Evolutionary conservation across 1,140 invertebrate species (phyloP), one percentile per base, ranked within the genome.

Genomic region (Orius insidiosus): DNA sequence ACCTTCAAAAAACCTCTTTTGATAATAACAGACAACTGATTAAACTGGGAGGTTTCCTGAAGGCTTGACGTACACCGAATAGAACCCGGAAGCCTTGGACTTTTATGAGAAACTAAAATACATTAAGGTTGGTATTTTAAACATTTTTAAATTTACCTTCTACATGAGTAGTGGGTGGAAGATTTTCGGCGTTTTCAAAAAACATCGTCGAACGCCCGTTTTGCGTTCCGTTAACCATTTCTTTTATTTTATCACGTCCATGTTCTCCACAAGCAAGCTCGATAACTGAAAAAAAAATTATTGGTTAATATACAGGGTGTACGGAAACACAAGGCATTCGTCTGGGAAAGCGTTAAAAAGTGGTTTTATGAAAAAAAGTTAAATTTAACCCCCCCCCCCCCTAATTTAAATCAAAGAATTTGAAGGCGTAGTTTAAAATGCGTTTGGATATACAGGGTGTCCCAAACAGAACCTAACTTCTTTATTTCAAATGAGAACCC

Each of bases 261-360:
- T 89, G 84, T 60, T 94, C 88, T 0, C 80, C 86, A 50, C 82
- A 84, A 0, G 88, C 83, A 52, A 93, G 65, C 66, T 93, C 87
- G 56, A 92, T 90, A 9, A 83, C 80, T 83, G 56, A 13, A 60
- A 59, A 44, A 45, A n/a, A n/a, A n/a, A n/a, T n/a, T n/a, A n/a
- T n/a, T n/a, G n/a, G n/a, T n/a, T n/a, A n/a, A n/a, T n/a, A n/a
- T n/a, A n/a, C n/a, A n/a, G n/a, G n/a, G n/a, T n/a, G n/a, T n/a
- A n/a, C n/a, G n/a, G n/a, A n/a, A n/a, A n/a, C n/a, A n/a, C n/a
- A n/a, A n/a, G n/a, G n/a, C n/a, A n/a, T n/a, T n/a, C n/a, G n/a
- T n/a, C n/a, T n/a, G n/a, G n/a, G n/a, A n/a, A n/a, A n/a, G n/a
- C n/a, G n/a, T n/a, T n/a, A n/a, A n/a, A n/a, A n/a, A n/a, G n/a